Base-by-base conservation (phyloP, 64 coral and sea anemone species). In the Porites lutea region DNA sequence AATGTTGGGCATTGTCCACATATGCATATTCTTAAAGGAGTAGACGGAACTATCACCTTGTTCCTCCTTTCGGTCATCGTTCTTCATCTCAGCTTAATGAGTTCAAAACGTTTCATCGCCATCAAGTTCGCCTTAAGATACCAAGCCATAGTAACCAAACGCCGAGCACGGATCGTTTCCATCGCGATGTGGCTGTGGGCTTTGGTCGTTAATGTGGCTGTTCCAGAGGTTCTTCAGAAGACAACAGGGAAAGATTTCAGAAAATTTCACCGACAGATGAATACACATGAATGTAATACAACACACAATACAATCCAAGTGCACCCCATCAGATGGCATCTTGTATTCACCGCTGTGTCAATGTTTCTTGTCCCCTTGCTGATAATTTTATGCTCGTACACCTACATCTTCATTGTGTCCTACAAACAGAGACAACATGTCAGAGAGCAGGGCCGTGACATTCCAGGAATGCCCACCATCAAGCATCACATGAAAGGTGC, bases 21-120 rank as follows among this genome's bases (percentile, higher is more conserved):
- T n/a, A n/a, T n/a, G n/a, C 64, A 0, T 27, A 11, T 59, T 65
- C 7, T 60, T 6, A 77, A 18, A 4, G 2, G 27, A 45, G 16
- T 9, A 27, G 59, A 22, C 10, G 52, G 52, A 9, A 27, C 8
- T 16, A 6, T 79, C 18, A 59, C 52, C 21, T 23, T 59, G 3
- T 8, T 79, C 2, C 19, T 79, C 10, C 10, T 13, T 23, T 59
- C 52, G 6, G 77, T 79, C 77, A 59, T 79, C 8, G 43, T 79
- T 59, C 77, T 79, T 23, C 77, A 60, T 58, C 52, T 79, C 19
- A 22, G 53, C 7, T 79, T 79, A 13, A 79, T 79, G 21, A 79
- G 77, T 53, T 52, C 59, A 3, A 52, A 79, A 10, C 77, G 77
- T 13, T 55, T 79, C 53, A 79, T 79, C 13, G 52, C 77, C 12